phyloP scores from a whole-genome alignment of 2,888 invertebrate genomes.

The Coelopa pilipes region DNA sequence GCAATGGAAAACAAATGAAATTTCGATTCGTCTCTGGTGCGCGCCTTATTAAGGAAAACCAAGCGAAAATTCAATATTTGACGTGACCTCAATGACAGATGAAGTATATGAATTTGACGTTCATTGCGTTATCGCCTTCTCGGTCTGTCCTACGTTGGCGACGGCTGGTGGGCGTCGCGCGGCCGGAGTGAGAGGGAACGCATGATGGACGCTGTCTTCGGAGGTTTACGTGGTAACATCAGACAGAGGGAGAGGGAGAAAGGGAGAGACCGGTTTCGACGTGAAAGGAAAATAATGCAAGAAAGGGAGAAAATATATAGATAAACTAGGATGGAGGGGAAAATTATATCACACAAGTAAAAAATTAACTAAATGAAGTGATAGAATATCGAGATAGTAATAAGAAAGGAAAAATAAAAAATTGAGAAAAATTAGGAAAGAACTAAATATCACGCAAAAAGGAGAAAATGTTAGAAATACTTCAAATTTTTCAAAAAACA shows the following conservation, averaged over 20 bases:
- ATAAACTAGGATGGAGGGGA: too few species aligned
- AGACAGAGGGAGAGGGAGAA: not conserved
- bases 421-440: too few species aligned
- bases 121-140: slow-evolving; percentile 11
- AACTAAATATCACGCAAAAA: too few species aligned
- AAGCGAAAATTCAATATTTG: slow-evolving; percentile 51
- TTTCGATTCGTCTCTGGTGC: slow-evolving; percentile 21
- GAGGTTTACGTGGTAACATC: not conserved
- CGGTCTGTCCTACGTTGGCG: not conserved
- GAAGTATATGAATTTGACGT: slow-evolving; percentile 34
- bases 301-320: too few species aligned
- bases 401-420: too few species aligned
- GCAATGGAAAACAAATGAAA: slow-evolving; percentile 1
- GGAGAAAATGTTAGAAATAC: too few species aligned
- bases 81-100: slow-evolving; percentile 54
- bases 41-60: slow-evolving; percentile 24
- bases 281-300: too few species aligned
- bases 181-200: not conserved
- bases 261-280: not conserved
- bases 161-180: not conserved
- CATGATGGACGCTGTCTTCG: slow-evolving; percentile 4
- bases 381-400: too few species aligned
- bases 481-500: too few species aligned
- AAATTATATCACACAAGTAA: too few species aligned
- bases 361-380: too few species aligned